These are phyloP conservation scores for Caerostris extrusa DNA, from an alignment of 1,140 invertebrate genomes.

Conservation along the genomic window DNA sequence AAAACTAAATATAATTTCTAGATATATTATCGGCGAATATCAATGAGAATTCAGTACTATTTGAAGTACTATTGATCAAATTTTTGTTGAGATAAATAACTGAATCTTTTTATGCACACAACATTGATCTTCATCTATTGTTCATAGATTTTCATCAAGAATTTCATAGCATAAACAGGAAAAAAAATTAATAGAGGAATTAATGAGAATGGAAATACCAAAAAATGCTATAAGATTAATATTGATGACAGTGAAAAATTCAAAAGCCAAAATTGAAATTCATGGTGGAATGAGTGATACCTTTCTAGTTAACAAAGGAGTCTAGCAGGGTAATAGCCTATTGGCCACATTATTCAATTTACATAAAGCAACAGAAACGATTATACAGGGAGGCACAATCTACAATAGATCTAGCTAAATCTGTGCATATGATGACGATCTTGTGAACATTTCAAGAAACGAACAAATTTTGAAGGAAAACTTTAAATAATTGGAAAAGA, in stretches of 20 bases:
- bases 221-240: background rate
- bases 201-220: background rate
- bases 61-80: background rate
- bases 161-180: background rate
- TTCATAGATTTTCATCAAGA: background rate
- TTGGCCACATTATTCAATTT: background rate
- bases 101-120: constrained; percentile 14
- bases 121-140: background rate
- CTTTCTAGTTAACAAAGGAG: background rate
- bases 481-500: too few relatives aligned
- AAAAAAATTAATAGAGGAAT: background rate
- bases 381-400: too few relatives aligned
- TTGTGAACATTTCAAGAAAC: too few relatives aligned
- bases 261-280: background rate
- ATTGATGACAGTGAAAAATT: background rate
- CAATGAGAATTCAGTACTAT: background rate
- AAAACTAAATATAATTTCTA: background rate
- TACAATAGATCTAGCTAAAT: too few relatives aligned
- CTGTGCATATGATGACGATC: too few relatives aligned
- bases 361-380: too few relatives aligned
- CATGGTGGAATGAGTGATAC: constrained; percentile 9
- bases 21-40: background rate
- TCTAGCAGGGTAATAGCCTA: background rate
- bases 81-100: background rate
- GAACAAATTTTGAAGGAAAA: too few relatives aligned